phyloP scores from a whole-genome alignment of 2,113 vertebrate genomes.

The Nanorana parkeri region DNA sequence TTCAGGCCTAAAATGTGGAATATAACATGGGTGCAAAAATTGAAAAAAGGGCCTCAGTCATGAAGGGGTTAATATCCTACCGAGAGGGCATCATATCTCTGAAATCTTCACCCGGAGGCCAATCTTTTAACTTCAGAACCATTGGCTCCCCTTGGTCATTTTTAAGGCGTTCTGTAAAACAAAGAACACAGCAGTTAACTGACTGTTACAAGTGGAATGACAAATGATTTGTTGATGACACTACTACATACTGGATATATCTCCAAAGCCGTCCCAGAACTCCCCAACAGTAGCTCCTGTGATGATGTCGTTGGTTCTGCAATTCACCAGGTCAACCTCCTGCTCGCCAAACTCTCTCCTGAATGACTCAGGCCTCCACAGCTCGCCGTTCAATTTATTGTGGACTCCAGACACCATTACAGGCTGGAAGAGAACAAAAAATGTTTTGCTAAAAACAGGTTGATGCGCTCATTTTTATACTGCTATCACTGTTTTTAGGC shows the following conservation, averaged over 20 bases:
- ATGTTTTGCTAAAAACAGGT: too few species aligned
- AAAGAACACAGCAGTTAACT: not conserved
- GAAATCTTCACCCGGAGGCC: conserved; percentile 83
- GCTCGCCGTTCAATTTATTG: conserved; percentile 75
- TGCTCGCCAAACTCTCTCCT: conserved; percentile 79
- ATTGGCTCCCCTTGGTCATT: conserved; percentile 77
- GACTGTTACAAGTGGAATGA: not conserved
- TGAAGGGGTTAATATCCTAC: conserved; percentile 59
- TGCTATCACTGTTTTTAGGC: too few species aligned
- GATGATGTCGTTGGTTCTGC: conserved; percentile 80
- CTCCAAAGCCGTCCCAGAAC: conserved; percentile 85
- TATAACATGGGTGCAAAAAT: too few species aligned
- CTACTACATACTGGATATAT: conserved; percentile 73
- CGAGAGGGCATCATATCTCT: conserved; percentile 82
- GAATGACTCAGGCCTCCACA: conserved; percentile 80
- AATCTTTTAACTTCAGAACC: conserved; percentile 82
- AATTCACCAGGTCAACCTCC: conserved; percentile 80
- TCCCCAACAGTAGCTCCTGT: conserved; percentile 80
- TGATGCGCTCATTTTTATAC: too few species aligned
- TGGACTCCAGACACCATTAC: conserved; percentile 83
- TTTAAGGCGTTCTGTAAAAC: conserved; percentile 72
- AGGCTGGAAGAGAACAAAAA: conserved; percentile 66
- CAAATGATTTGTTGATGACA: not conserved
- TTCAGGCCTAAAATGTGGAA: too few species aligned
- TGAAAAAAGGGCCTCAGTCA: too few species aligned